A percentile compares a stretch with the other conserved stretches of the same genome.
Evolutionary conservation across 1,140 invertebrate genomes (phyloP).

Genomic region (Danaus melanippus): DNA sequence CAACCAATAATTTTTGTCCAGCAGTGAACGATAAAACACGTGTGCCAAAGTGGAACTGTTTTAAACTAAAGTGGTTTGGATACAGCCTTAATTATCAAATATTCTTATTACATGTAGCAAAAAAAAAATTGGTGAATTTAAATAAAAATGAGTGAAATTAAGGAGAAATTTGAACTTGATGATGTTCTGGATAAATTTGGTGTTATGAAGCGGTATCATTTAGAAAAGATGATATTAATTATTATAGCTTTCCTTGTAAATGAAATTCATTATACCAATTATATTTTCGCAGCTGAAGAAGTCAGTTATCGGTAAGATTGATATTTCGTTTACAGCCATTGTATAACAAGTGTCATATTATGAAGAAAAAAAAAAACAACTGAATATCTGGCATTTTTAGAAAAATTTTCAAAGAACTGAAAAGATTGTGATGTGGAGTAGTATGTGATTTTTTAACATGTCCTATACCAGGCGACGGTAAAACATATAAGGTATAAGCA

Average conservation of each 20-base stretch:
- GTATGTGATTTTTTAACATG: no score
- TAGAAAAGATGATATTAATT: constrained; percentile 24
- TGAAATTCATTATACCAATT: constrained; percentile 38
- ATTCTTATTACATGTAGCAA: background rate
- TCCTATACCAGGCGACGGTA: no score
- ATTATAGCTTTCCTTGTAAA: constrained; percentile 40
- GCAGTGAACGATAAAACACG: no score
- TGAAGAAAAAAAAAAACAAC: background rate
- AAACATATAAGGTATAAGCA: no score
- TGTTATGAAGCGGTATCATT: constrained; percentile 39
- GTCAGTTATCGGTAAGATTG: constrained; percentile 37
- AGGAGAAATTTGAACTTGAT: constrained; percentile 34
- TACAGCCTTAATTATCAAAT: no score
- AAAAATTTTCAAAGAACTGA: background rate
- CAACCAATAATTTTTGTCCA: no score
- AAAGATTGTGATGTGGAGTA: no score
- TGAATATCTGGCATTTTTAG: background rate
- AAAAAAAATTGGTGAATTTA: background rate
- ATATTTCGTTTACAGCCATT: background rate
- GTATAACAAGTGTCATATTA: no score
- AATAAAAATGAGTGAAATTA: constrained; percentile 13
- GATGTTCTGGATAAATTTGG: constrained; percentile 41
- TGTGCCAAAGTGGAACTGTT: no score
- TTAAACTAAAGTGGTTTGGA: no score
- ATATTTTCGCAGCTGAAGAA: constrained; percentile 41